These are phyloP conservation scores for Pelobates cultripes DNA, from an alignment of 2,797 vertebrate species.

Conservation along the genomic window DNA sequence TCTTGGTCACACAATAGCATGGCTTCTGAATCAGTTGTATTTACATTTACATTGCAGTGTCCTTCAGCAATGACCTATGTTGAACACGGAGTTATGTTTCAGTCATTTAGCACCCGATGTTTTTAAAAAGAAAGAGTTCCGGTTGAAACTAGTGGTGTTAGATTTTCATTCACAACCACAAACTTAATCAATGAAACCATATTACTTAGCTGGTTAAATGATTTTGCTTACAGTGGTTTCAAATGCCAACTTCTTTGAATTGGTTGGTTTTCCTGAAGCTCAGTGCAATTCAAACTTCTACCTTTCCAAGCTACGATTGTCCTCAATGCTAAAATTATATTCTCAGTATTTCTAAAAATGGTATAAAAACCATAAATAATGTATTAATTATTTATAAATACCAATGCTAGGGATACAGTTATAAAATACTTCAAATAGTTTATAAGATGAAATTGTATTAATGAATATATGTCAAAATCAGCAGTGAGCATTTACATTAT, in stretches of 20 bases:
- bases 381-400: no score
- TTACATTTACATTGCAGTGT: conserved; percentile 57
- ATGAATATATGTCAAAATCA: no score
- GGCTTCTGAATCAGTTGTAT: conserved; percentile 30
- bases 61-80: conserved; percentile 54
- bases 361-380: no score
- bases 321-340: no score
- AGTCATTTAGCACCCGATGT: conserved; percentile 31
- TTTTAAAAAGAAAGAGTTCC: conserved; percentile 41
- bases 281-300: conserved; percentile 14
- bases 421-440: no score
- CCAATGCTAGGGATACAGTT: no score
- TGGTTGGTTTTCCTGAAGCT: not conserved
- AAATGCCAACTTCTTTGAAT: conserved; percentile 35
- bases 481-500: no score
- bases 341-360: no score
- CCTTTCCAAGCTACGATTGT: not conserved
- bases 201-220: conserved; percentile 47
- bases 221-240: conserved; percentile 55
- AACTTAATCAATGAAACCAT: conserved; percentile 50
- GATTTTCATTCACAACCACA: conserved; percentile 52
- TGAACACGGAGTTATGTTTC: conserved; percentile 6
- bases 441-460: no score
- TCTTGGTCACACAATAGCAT: conserved; percentile 31
- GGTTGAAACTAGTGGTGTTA: conserved; percentile 32